Conservation (phyloP, 1,140 invertebrate species). For the Scylla paramamosain region DNA sequence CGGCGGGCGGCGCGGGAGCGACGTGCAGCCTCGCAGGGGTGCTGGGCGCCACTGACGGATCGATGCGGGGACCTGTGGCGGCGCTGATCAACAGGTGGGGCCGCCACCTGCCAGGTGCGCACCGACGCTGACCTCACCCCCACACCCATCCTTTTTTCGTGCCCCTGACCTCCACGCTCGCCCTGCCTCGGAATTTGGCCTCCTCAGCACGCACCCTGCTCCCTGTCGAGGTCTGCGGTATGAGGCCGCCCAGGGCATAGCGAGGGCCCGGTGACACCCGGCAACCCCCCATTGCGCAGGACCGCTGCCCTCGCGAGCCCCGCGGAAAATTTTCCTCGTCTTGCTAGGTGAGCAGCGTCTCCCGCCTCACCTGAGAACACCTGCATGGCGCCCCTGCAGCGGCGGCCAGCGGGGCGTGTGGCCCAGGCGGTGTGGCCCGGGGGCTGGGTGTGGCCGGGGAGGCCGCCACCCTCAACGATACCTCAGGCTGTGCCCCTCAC, state of each 20-base stretch:
- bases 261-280: background rate
- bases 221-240: background rate
- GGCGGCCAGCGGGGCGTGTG: background rate
- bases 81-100: conserved; percentile 74
- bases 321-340: conserved; percentile 69
- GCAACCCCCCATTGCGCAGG: conserved; percentile 67
- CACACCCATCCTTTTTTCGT: background rate
- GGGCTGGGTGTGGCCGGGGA: background rate
- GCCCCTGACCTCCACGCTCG: background rate
- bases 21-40: conserved; percentile 50
- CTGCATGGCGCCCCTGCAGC: background rate
- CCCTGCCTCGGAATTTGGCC: background rate
- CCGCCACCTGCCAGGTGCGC: conserved; percentile 71
- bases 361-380: background rate
- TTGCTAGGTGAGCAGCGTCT: conserved; percentile 27
- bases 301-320: conserved; percentile 58
- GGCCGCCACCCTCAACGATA: conserved; percentile 1
- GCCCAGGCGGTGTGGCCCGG: background rate
- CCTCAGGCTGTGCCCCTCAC: conserved; percentile 16
- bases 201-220: background rate
- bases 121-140: conserved; percentile 49
- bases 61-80: conserved; percentile 72
- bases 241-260: background rate
- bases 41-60: conserved; percentile 71
- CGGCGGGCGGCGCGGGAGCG: conserved; percentile 28